Conservation (phyloP, 2,113 vertebrate genomes). For the Pterocles orientalis region DNA sequence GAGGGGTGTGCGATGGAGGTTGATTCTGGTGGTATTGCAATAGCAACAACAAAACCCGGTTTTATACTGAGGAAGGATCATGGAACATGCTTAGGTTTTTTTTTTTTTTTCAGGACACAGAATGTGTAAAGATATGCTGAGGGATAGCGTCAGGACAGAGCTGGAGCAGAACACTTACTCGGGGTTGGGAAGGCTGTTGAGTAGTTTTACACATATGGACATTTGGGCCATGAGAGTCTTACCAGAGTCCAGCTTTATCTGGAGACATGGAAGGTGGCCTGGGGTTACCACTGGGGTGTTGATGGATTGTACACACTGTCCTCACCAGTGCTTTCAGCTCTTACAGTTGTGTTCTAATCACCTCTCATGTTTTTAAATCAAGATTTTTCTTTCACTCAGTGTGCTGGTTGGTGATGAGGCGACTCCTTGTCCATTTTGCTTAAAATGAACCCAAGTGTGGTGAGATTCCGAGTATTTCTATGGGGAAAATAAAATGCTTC, state of each 20-base stretch:
- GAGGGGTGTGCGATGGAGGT: neutral
- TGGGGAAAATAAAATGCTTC: neutral
- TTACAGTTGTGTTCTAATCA: neutral
- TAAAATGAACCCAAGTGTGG: neutral
- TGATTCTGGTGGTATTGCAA: neutral
- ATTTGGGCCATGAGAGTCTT: neutral
- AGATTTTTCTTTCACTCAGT: neutral
- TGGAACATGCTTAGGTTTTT: neutral
- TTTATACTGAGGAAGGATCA: neutral
- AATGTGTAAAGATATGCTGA: neutral
- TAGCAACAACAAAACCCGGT: neutral
- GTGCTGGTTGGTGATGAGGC: neutral
- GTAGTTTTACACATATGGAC: neutral
- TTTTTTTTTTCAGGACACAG: neutral
- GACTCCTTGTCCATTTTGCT: neutral
- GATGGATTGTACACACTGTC: rapidly evolving
- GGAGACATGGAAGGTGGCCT: neutral
- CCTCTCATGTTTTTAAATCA: neutral
- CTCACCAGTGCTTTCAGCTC: neutral
- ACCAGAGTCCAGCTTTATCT: neutral
- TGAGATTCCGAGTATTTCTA: neutral
- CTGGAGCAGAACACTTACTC: neutral
- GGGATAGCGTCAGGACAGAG: neutral
- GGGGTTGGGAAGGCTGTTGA: neutral
- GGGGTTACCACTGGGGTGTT: neutral